Evolutionary conservation across 2,113 vertebrate species (phyloP).

Genomic region (Xenotilapia longispinis): DNA sequence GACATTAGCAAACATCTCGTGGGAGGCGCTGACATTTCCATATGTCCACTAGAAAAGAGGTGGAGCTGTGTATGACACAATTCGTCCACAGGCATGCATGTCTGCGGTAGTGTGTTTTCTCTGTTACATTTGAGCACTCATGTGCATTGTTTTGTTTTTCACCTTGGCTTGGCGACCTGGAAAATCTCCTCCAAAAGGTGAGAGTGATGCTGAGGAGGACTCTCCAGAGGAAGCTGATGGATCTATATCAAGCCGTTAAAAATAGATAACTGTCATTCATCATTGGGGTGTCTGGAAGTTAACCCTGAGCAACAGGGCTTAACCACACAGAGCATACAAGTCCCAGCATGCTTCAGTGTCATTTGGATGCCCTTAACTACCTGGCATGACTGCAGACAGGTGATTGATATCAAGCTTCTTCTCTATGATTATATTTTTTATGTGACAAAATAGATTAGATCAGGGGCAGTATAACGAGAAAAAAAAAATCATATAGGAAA

Average conservation of each 20-base stretch:
- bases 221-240: slow-evolving; percentile 42
- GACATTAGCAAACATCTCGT: slow-evolving; percentile 57
- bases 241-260: slow-evolving; percentile 59
- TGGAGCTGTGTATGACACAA: not conserved
- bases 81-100: not conserved
- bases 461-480: not conserved
- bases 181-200: slow-evolving; percentile 57
- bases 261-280: slow-evolving; percentile 66
- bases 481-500: not conserved
- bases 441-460: slow-evolving; percentile 34
- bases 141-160: slow-evolving; percentile 53
- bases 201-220: not conserved
- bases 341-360: slow-evolving; percentile 61
- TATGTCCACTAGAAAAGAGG: slow-evolving; percentile 34
- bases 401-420: slow-evolving; percentile 40
- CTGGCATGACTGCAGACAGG: slow-evolving; percentile 22
- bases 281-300: slow-evolving; percentile 44
- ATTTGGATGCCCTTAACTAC: slow-evolving; percentile 43
- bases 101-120: not conserved
- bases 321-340: slow-evolving; percentile 42
- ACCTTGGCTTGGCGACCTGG: slow-evolving; percentile 66
- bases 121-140: not conserved
- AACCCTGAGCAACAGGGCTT: slow-evolving; percentile 52
- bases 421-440: slow-evolving; percentile 20
- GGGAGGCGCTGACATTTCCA: slow-evolving; percentile 59